Percentiles rank a stretch among this genome's conserved stretches.
Evolutionary conservation across 2,888 invertebrate species (phyloP).

Genomic region (Diabrotica balteata): DNA sequence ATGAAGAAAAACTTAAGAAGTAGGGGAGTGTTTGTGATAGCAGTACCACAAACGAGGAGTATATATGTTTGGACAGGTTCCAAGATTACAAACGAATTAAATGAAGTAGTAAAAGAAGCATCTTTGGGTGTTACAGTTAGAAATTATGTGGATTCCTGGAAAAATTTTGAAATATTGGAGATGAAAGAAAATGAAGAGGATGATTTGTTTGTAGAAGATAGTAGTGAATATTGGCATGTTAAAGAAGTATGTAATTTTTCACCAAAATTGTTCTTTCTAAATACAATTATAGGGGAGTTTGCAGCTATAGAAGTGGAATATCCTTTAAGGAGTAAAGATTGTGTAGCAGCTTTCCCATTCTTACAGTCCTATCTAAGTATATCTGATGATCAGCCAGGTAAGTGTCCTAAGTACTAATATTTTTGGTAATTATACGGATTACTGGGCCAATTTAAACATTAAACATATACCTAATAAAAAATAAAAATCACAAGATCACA

Average conservation of each 20-base stretch:
- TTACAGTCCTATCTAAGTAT: slow-evolving; percentile 45
- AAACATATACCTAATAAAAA: no score
- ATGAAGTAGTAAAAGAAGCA: slow-evolving; percentile 3
- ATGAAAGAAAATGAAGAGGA: slow-evolving; percentile 37
- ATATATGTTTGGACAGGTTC: slow-evolving; percentile 45
- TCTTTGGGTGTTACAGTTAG: slow-evolving; percentile 30
- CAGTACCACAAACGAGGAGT: slow-evolving; percentile 32
- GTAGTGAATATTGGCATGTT: slow-evolving; percentile 24
- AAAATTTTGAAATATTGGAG: slow-evolving; percentile 33
- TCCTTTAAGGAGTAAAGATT: slow-evolving; percentile 35
- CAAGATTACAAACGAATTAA: slow-evolving; percentile 8
- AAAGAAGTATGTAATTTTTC: slow-evolving; percentile 30
- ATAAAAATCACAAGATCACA: no score
- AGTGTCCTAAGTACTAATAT: background rate
- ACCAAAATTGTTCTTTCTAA: slow-evolving; percentile 47
- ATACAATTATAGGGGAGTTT: slow-evolving; percentile 43
- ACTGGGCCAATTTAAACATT: background rate
- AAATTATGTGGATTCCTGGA: slow-evolving; percentile 32
- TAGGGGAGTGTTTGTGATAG: slow-evolving; percentile 41
- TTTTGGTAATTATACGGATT: background rate
- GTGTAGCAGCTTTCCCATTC: slow-evolving; percentile 45
- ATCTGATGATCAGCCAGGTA: slow-evolving; percentile 45
- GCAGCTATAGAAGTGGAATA: slow-evolving; percentile 43
- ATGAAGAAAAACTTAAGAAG: slow-evolving; percentile 42
- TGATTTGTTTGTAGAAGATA: slow-evolving; percentile 31